phyloP scores from a whole-genome alignment of 2,888 invertebrate species.

The Rhagonycha fulva region DNA sequence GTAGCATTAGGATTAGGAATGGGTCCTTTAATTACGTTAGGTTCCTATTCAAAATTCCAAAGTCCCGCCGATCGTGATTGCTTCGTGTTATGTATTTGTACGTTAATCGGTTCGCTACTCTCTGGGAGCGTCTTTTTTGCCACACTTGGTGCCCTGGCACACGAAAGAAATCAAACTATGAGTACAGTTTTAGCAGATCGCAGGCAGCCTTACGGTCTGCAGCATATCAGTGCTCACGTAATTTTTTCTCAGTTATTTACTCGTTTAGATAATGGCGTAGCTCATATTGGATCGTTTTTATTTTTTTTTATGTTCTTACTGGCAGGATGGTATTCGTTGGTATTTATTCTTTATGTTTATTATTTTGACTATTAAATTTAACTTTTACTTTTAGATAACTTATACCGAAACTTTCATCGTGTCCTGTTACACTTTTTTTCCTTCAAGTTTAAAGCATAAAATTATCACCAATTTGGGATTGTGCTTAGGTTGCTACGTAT shows the following conservation, averaged over 20 bases:
- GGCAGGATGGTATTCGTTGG: conserved; percentile 26
- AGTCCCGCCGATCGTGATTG: conserved; percentile 28
- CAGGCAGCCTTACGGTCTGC: neutral
- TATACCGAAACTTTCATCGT: conserved; percentile 18
- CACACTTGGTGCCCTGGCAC: conserved; percentile 29
- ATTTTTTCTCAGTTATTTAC: conserved; percentile 24
- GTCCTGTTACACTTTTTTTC: conserved; percentile 8
- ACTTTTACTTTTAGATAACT: conserved; percentile 15
- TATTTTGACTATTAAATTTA: neutral
- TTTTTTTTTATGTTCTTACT: conserved; percentile 18
- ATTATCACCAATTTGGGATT: conserved; percentile 7
- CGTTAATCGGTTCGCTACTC: conserved; percentile 24
- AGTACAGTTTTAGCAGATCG: conserved; percentile 10
- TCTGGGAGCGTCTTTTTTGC: conserved; percentile 25
- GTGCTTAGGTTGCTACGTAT: conserved; percentile 9
- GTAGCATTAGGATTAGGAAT: conserved; percentile 33
- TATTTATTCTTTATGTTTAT: neutral
- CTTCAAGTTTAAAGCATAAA: conserved; percentile 1
- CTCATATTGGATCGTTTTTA: conserved; percentile 5
- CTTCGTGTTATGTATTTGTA: conserved; percentile 18
- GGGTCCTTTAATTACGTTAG: conserved; percentile 36
- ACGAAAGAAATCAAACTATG: conserved; percentile 18
- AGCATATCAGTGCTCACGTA: conserved; percentile 17
- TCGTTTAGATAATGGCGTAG: neutral
- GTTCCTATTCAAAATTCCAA: conserved; percentile 30